Percentiles rank a stretch among this genome's conserved stretches.
Evolutionary conservation across 1,140 invertebrate species (phyloP).

Genomic region (Mercenaria mercenaria): DNA sequence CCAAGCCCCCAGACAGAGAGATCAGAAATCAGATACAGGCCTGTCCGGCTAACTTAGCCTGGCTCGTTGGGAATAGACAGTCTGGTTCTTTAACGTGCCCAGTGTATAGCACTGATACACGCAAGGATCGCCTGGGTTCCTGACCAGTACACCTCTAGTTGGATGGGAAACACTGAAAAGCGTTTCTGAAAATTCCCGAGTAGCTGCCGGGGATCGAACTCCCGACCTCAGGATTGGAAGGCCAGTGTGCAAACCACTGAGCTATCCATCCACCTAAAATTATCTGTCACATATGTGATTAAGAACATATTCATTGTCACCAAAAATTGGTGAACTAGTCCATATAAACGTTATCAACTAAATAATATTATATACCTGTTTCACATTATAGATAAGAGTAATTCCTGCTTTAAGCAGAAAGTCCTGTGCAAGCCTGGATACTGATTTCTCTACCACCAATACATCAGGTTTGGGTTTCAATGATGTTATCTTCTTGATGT

Average conservation of each 20-base stretch:
- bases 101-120: background rate
- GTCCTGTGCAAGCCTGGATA: constrained; percentile 95
- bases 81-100: background rate
- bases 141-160: background rate
- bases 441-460: constrained; percentile 95
- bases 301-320: no score
- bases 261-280: background rate
- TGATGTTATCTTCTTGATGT: constrained; percentile 94
- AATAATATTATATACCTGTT: constrained; percentile 88
- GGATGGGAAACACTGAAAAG: no score
- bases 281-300: no score
- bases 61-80: no score
- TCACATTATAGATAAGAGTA: constrained; percentile 95
- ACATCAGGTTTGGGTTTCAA: constrained; percentile 94
- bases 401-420: constrained; percentile 92
- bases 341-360: no score
- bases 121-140: background rate
- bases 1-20: no score
- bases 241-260: background rate
- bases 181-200: background rate
- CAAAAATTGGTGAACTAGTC: no score
- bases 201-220: background rate
- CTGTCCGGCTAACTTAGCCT: no score
- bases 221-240: background rate
- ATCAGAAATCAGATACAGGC: no score